Conservation (phyloP, 1,140 invertebrate species). For the Magallana ariakensis region DNA sequence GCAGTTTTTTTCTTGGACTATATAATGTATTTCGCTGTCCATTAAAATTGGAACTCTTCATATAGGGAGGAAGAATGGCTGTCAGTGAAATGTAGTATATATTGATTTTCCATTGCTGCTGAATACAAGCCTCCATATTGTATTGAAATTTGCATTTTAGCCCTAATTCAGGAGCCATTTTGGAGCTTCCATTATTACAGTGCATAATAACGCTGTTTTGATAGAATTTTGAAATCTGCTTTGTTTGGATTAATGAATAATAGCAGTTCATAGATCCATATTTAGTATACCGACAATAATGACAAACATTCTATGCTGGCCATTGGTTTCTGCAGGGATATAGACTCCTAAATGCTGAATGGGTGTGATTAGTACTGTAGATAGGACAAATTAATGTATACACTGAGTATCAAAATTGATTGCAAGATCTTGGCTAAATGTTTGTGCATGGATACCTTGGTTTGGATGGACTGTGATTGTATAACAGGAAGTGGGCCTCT, state of each 20-base stretch:
- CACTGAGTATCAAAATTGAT: neutral
- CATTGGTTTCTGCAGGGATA: neutral
- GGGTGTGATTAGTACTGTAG: neutral
- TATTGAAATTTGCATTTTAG: conserved; percentile 31
- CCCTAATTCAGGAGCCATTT: conserved; percentile 13
- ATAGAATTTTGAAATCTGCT: conserved; percentile 8
- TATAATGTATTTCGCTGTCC: too few species aligned
- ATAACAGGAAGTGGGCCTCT: neutral
- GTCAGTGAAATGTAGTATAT: conserved; percentile 16
- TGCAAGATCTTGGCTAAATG: neutral
- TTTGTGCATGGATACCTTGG: neutral
- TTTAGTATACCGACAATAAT: neutral
- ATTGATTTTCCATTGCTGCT: conserved; percentile 30
- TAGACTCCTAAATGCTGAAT: neutral
- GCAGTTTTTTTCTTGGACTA: too few species aligned
- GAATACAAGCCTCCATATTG: conserved; percentile 26
- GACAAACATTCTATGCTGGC: neutral
- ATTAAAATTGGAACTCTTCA: neutral
- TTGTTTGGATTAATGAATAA: neutral
- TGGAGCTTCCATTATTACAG: conserved; percentile 9
- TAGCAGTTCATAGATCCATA: neutral
- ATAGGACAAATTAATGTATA: neutral
- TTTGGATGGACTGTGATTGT: neutral
- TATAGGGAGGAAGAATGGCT: neutral
- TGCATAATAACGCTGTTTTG: neutral